A percentile compares a stretch with the other conserved stretches of the same genome.
phyloP scores from a whole-genome alignment of 2,888 invertebrate species.

The Anoplius nigerrimus region DNA sequence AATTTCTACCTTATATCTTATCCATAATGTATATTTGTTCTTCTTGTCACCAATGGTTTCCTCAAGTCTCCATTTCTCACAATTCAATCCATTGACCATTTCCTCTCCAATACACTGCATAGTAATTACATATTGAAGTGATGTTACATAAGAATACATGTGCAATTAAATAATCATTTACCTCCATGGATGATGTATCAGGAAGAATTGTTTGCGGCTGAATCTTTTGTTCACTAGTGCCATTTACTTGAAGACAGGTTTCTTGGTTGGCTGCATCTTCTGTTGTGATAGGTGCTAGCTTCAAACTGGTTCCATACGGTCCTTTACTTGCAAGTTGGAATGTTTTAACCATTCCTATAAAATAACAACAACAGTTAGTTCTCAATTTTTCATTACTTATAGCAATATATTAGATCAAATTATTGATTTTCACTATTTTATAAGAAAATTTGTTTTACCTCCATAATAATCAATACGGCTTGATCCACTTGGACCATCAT shows the following conservation, averaged over 20 bases:
- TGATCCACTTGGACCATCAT: constrained; percentile 83
- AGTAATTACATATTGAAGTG: constrained; percentile 28
- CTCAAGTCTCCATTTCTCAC: constrained; percentile 87
- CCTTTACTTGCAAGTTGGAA: constrained; percentile 84
- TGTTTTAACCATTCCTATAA: constrained; percentile 89
- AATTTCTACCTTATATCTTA: constrained; percentile 81
- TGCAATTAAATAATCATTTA: constrained; percentile 53
- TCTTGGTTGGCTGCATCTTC: constrained; percentile 82
- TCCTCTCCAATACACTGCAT: constrained; percentile 79
- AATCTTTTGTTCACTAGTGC: constrained; percentile 80
- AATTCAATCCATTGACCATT: constrained; percentile 82
- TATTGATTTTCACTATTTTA: neutral
- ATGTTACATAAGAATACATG: constrained; percentile 14
- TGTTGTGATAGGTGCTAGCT: constrained; percentile 91
- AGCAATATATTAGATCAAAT: neutral
- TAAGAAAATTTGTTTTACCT: constrained; percentile 73
- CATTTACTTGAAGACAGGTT: constrained; percentile 91
- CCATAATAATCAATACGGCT: constrained; percentile 97
- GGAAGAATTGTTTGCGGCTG: constrained; percentile 88
- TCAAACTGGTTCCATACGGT: constrained; percentile 83
- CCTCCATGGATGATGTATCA: constrained; percentile 85
- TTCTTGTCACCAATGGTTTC: constrained; percentile 85
- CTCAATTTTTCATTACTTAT: constrained; percentile 3
- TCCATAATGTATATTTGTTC: constrained; percentile 93
- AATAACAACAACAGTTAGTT: neutral